Evolutionary conservation across 1,140 invertebrate species (phyloP).

Genomic region (Doryteuthis pealeii): DNA sequence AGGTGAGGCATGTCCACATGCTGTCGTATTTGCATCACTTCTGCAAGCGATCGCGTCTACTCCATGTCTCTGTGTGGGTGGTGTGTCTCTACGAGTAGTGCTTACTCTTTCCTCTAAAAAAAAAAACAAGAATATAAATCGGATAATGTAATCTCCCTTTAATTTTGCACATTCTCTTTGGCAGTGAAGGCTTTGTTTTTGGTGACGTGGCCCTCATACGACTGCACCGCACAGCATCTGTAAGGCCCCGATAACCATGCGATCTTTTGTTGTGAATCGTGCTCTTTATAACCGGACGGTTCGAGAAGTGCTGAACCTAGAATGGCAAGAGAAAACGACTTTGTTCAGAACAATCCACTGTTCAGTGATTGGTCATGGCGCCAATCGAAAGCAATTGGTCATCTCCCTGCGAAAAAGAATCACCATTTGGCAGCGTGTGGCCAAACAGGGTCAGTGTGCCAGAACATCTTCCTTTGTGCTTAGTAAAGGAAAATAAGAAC

Average conservation of each 20-base stretch:
- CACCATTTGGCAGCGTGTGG: slow-evolving; percentile 41
- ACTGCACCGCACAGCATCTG: slow-evolving; percentile 53
- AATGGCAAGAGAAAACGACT: slow-evolving; percentile 47
- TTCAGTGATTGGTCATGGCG: slow-evolving; percentile 45
- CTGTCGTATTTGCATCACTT: too few species aligned
- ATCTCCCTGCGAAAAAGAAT: slow-evolving; percentile 47
- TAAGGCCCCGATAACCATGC: slow-evolving; percentile 45
- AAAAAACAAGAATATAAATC: too few species aligned
- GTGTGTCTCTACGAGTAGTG: too few species aligned
- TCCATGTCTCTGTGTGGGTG: too few species aligned
- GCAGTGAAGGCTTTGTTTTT: slow-evolving; percentile 50
- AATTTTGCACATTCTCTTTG: too few species aligned
- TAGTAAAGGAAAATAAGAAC: too few species aligned
- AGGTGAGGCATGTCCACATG: too few species aligned
- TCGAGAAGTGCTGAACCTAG: slow-evolving; percentile 43
- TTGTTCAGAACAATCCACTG: slow-evolving; percentile 44
- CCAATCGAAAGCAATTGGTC: slow-evolving; percentile 46
- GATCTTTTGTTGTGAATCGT: slow-evolving; percentile 52
- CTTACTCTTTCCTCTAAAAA: too few species aligned
- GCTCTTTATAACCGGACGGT: slow-evolving; percentile 50
- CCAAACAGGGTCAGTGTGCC: slow-evolving; percentile 41
- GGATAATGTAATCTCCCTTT: too few species aligned
- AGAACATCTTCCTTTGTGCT: slow-evolving; percentile 48
- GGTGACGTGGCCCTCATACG: slow-evolving; percentile 54
- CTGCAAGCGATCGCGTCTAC: too few species aligned